Conservation (phyloP, 2,113 vertebrate species). For the Notiomystis cincta region DNA sequence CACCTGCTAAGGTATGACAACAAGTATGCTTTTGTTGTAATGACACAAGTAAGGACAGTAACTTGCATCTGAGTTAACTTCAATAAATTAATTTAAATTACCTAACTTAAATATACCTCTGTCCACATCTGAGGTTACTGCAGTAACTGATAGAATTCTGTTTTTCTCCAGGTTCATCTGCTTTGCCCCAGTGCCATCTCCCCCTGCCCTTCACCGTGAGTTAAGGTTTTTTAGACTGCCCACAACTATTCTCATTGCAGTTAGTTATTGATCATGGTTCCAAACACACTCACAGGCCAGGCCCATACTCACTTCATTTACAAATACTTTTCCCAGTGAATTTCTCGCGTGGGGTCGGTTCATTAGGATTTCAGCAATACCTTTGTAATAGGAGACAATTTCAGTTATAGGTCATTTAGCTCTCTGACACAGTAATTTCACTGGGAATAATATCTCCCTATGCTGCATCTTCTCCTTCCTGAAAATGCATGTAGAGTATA, state of each 20-base stretch:
- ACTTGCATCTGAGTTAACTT: neutral
- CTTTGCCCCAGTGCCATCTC: neutral
- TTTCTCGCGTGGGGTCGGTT: conserved; percentile 83
- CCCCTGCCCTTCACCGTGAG: neutral
- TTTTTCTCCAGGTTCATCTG: neutral
- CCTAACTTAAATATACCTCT: neutral
- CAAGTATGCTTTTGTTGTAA: neutral
- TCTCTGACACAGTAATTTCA: conserved; percentile 29
- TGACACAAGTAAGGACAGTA: neutral
- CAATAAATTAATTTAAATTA: neutral
- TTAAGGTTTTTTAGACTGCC: neutral
- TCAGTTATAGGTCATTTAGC: conserved; percentile 46
- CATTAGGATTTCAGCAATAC: conserved; percentile 87
- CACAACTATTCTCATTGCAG: neutral
- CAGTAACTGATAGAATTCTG: fast-evolving
- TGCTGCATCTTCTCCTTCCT: neutral
- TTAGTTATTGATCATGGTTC: neutral
- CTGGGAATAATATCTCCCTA: neutral
- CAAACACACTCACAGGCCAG: neutral
- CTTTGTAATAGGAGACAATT: conserved; percentile 65
- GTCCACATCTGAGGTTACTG: neutral
- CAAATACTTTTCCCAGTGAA: conserved; percentile 86
- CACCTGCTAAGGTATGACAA: neutral
- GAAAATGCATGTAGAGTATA: neutral
- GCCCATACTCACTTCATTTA: conserved; percentile 82